These are phyloP conservation scores for Chaenocephalus aceratus DNA, from an alignment of 2,113 vertebrate genomes.

Conservation along the genomic window DNA sequence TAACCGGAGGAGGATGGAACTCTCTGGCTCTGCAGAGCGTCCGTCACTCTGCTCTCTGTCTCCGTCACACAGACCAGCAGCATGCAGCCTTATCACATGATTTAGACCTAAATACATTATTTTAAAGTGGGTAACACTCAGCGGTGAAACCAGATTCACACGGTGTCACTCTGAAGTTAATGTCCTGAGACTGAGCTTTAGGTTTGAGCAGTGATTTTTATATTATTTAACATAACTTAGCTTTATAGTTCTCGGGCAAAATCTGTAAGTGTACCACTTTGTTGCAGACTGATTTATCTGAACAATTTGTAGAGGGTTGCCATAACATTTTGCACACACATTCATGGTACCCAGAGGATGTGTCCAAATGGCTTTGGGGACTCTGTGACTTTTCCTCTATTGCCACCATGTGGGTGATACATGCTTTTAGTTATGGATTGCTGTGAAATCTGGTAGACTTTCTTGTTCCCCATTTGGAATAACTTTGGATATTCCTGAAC, in stretches of 20 bases:
- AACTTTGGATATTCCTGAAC: not conserved
- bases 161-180: slow-evolving; percentile 39
- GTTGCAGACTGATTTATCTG: slow-evolving; percentile 1
- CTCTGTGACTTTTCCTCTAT: not conserved
- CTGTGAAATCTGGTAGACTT: not conserved
- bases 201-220: not conserved
- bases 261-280: not conserved
- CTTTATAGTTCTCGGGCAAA: not conserved
- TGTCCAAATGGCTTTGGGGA: not conserved
- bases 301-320: not conserved
- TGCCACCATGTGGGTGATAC: not conserved
- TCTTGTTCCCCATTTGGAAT: not conserved
- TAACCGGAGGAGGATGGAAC: slow-evolving; percentile 79
- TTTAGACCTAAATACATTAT: slow-evolving; percentile 64
- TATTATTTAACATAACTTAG: not conserved
- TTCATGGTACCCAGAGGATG: slow-evolving; percentile 1
- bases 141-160: slow-evolving; percentile 48
- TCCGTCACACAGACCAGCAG: slow-evolving; percentile 66
- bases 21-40: slow-evolving; percentile 78
- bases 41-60: slow-evolving; percentile 74
- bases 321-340: not conserved
- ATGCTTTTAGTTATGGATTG: not conserved
- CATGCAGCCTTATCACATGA: slow-evolving; percentile 60
- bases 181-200: slow-evolving; percentile 20
- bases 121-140: slow-evolving; percentile 57